Base-by-base conservation (phyloP, 2,797 vertebrate species). In the Liasis olivaceus region DNA sequence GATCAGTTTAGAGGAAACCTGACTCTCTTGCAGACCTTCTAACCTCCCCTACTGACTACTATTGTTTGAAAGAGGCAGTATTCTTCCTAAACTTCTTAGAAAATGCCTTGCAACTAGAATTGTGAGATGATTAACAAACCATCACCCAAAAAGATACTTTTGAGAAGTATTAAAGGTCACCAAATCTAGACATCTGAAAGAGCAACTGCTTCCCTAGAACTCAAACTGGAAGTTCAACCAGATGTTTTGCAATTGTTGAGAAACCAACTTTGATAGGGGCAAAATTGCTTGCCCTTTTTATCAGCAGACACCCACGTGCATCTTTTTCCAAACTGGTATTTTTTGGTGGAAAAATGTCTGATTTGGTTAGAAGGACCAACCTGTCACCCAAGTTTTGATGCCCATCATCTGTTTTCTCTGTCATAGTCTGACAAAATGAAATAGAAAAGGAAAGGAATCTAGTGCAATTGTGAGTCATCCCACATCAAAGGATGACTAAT, bases 401-500 rank as follows among this genome's bases (percentile, higher is more conserved):
- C 63, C 94, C 26, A 56, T n/a, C 14, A 93, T 96, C 94, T 24
- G 95, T 91, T 95, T 91, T 93, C 94, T 95, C 93, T 89, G 91
- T 90, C 89, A 93, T 66, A 94, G 93, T 85, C 54, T 60, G 94
- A 96, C 93, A 93, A 91, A 96, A 94, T 0, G 0, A 2, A 89
- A 89, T 90, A 89, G 95, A 92, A 54, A 87, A 31, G 92, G 94
- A 97, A 96, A 95, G 36, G 56, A 85, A 95, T 60, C 36, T 22
- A 24, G 9, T 66, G 92, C 91, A 92, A 24, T 93, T 93, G 85
- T 92, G 93, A 97, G 93, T 97, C 96, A 97, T 94, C 84, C 90
- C 51, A 92, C 88, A 96, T 95, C 96, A 97, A 97, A 96, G 94
- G 93, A 91, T 95, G 93, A 97, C 93, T 97, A 96, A 97, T 93